These are phyloP conservation scores for Standfussiana lucernea DNA, from an alignment of 2,888 invertebrate genomes.

Conservation along the genomic window DNA sequence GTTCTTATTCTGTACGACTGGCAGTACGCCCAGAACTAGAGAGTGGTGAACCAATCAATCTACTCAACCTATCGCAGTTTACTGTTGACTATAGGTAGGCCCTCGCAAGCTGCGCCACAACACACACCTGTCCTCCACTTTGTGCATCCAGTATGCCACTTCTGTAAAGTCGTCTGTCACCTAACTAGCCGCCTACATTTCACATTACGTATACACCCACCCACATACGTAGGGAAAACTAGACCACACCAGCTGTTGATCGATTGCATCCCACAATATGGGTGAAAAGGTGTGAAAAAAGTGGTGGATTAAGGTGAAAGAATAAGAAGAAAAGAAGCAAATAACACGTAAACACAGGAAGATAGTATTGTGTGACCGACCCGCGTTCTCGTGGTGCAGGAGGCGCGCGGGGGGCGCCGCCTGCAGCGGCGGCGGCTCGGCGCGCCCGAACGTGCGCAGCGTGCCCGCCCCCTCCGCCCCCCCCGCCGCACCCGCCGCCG, in stretches of 20 bases:
- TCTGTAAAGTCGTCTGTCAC: background rate
- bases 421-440: slow-evolving; percentile 86
- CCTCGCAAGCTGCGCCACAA: background rate
- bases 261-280: background rate
- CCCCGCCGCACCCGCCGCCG: slow-evolving; percentile 81
- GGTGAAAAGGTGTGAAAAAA: background rate
- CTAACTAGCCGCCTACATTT: too few relatives aligned
- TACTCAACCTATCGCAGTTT: background rate
- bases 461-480: slow-evolving; percentile 91
- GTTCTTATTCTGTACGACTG: background rate
- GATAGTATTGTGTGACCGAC: slow-evolving; percentile 25
- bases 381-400: slow-evolving; percentile 73
- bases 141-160: background rate
- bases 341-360: background rate
- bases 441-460: slow-evolving; percentile 94
- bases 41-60: background rate
- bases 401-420: slow-evolving; percentile 85
- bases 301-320: background rate
- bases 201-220: background rate
- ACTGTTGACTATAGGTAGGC: background rate
- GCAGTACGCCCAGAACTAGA: background rate
- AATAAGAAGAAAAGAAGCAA: too few relatives aligned
- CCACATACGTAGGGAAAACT: background rate
- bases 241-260: background rate
- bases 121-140: background rate